Evolutionary conservation across 2,797 vertebrate species (phyloP).

Genomic region (Brachyrhaphis roseni): DNA sequence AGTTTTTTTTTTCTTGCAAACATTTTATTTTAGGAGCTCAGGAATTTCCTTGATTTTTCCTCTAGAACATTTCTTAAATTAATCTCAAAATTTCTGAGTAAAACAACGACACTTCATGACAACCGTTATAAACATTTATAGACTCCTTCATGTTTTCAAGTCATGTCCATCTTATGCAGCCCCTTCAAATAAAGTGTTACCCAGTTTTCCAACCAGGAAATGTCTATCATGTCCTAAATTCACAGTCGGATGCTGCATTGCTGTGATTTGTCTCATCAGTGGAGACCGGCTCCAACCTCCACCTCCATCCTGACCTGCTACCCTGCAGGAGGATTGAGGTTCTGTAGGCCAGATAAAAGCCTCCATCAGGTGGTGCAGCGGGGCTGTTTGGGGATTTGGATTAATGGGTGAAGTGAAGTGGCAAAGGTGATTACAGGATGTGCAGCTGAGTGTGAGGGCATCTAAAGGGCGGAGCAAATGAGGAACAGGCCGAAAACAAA

Average conservation of each 20-base stretch:
- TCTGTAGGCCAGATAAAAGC: neutral
- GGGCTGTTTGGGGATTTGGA: neutral
- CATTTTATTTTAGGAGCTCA: no score
- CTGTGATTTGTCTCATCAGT: conserved; percentile 4
- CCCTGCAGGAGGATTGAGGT: neutral
- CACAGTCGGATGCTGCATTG: neutral
- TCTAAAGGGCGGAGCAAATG: conserved; percentile 22
- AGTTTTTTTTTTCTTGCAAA: no score
- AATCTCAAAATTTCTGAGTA: no score
- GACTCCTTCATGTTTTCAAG: no score
- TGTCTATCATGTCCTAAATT: neutral
- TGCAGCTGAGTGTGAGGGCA: conserved; percentile 37
- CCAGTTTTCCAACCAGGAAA: neutral
- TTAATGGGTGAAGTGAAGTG: conserved; percentile 35
- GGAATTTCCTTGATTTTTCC: no score
- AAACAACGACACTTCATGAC: no score
- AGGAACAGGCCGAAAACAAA: conserved; percentile 24
- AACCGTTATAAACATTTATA: no score
- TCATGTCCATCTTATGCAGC: no score
- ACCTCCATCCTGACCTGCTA: conserved; percentile 19
- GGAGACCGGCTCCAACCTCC: conserved; percentile 9
- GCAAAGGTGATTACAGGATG: conserved; percentile 48
- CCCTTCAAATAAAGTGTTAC: no score
- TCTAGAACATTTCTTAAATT: no score
- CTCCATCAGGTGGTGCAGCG: neutral